A percentile compares a stretch with the other conserved stretches of the same genome.
Evolutionary conservation across 2,113 vertebrate species (phyloP).

Genomic region (Ctenodactylus gundi): DNA sequence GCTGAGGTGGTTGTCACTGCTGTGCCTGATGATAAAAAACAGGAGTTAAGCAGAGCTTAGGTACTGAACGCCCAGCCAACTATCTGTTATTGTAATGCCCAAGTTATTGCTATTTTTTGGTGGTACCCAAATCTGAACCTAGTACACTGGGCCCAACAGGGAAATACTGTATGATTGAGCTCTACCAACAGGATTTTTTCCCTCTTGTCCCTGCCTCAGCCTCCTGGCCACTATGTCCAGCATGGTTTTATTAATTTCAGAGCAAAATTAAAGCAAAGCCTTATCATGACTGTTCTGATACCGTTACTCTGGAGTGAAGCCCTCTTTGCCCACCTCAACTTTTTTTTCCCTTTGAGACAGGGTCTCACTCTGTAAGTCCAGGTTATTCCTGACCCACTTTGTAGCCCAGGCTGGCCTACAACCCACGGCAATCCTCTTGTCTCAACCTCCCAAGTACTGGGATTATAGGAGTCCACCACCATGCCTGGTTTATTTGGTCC

Average conservation of each 20-base stretch:
- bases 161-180: neutral
- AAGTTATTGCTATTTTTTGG: neutral
- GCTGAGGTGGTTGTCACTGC: conserved; percentile 88
- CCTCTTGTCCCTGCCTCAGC: neutral
- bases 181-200: neutral
- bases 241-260: neutral
- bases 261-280: neutral
- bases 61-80: neutral
- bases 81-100: conserved; percentile 47
- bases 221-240: too few relatives aligned
- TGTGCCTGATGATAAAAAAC: conserved; percentile 81
- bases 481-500: too few relatives aligned
- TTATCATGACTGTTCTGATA: too few relatives aligned
- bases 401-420: too few relatives aligned
- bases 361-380: too few relatives aligned
- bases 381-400: too few relatives aligned
- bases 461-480: too few relatives aligned
- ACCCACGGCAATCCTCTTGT: too few relatives aligned
- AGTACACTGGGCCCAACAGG: neutral
- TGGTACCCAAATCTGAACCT: neutral
- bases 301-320: too few relatives aligned
- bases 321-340: too few relatives aligned
- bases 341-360: too few relatives aligned
- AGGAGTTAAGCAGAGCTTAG: conserved; percentile 11
- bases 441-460: too few relatives aligned